Evolutionary conservation across 2,113 vertebrate genomes (phyloP), one percentile per base, ranked within the genome.

Genomic region (Anarrhichthys ocellatus): DNA sequence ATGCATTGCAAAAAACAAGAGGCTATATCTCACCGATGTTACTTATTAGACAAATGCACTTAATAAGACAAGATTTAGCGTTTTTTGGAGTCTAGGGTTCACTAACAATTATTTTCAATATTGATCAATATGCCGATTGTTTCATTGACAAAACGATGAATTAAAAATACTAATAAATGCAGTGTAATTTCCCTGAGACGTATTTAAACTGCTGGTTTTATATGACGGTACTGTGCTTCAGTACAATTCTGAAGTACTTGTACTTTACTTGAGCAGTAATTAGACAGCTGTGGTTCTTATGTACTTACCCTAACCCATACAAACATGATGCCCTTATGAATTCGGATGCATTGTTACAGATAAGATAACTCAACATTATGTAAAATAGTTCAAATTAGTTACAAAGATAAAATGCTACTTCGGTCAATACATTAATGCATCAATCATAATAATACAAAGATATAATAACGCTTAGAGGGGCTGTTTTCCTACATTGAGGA

Each of bases 141-240:
- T 70, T 34, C 20, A 29, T 42, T 77, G 9, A 73, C 56, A 44
- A 46, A 46, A 29, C 1, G 1, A n/a, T 71, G 2, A 22, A 50
- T 32, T 17, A 18, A 79, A 69, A 78, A 34, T 48, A 38, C 8
- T 36, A 10, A 52, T 54, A 67, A 68, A 66, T 63, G 15, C 29
- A 29, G 29, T 29, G 29, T 20, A 18, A 50, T 50, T 20, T 50
- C 48, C 54, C 75, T 15, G 32, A 18, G 20, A 54, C 14, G 4
- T 46, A 46, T 46, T 46, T 46, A 46, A 46, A 46, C 14, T 46
- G 13, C 44, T 2, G 29, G 29, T 29, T 29, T 29, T 29, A 29
- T 29, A 2, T 2, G 29, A 29, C 29, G 29, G 20, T 20, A 50
- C 50, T 22, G 27, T 27, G 4, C 54, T 58, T 58, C 11, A 58